Conservation (phyloP, 2,888 invertebrate genomes). For the Chymomyza amoena region DNA sequence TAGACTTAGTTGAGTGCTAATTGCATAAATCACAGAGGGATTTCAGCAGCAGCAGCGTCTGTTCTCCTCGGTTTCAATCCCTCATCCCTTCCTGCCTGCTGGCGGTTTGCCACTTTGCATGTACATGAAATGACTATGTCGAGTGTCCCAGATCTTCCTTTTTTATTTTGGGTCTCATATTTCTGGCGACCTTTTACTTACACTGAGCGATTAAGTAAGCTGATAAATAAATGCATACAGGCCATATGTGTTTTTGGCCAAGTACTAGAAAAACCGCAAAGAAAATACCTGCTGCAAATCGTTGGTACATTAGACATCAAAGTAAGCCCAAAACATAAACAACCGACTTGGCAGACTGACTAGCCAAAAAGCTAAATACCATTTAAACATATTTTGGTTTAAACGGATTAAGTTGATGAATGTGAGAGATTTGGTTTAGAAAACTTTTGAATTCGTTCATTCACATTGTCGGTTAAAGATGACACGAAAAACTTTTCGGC, state of each 20-base stretch:
- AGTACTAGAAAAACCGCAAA: neutral
- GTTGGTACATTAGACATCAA: slow-evolving; percentile 22
- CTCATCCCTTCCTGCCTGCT: neutral
- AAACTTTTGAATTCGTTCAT: neutral
- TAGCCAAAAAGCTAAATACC: neutral
- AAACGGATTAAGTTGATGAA: neutral
- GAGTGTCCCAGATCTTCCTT: neutral
- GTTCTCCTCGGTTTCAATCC: slow-evolving; percentile 18
- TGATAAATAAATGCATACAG: neutral
- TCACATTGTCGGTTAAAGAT: neutral
- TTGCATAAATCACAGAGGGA: slow-evolving; percentile 72
- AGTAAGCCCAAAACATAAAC: slow-evolving; percentile 8
- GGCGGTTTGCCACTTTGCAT: slow-evolving; percentile 1
- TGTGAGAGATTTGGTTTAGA: neutral
- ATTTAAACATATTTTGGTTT: neutral
- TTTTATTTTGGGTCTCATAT: neutral
- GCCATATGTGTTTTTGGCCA: neutral
- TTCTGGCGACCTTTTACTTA: neutral
- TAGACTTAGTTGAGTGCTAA: slow-evolving; percentile 69
- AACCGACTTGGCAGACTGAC: neutral
- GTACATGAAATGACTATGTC: neutral
- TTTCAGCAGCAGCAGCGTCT: slow-evolving; percentile 54
- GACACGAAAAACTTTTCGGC: too few species aligned
- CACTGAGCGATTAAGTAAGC: neutral
- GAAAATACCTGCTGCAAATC: slow-evolving; percentile 24